Evolutionary conservation across 2,113 vertebrate genomes (phyloP), one percentile per base, ranked within the genome.

Genomic region (Anser cygnoides): DNA sequence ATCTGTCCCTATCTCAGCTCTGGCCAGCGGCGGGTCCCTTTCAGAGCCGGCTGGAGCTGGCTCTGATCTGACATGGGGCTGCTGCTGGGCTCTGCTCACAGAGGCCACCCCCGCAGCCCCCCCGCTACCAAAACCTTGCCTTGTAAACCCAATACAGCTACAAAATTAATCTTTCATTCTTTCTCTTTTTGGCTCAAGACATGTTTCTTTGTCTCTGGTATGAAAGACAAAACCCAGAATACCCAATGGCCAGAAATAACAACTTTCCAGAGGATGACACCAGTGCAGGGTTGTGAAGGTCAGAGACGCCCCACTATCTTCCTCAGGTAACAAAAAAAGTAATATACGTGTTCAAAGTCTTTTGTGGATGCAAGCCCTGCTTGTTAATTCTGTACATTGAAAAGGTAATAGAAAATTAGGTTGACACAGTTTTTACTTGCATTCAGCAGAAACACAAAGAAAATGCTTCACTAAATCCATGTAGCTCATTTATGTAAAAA

Each of bases 381-480:
- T 28, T 37, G 13, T 61, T 59, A 84, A 77, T 80, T 89, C 25
- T 54, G 2, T 21, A 37, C 5, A 5, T 70, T 2, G 0, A 61
- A 77, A 93, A 80, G 23, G 31, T 11, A 84, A 73, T 2, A 71
- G 75, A 63, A 80, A 84, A 87, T 41, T 46, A 77, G 39, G 35
- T 44, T 73, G 68, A 91, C 13, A 37, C 2, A 41, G 9, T 44
- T 80, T 91, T 89, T 43, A 77, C 17, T 80, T 77, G 49, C 35
- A 66, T 89, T 77, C 63, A 89, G 43, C 35, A 80, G 87, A 92
- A 92, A 83, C 16, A 76, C 43, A 33, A 78, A 65, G 28, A 43
- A 89, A 95, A 93, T 66, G 19, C 46, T 58, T 93, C 43, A 74
- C 37, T 78, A 78, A 88, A 90, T n/a, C 73, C 81, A 29, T 50